phyloP scores from a whole-genome alignment of 2,888 invertebrate species.

The Pinctada fucata region DNA sequence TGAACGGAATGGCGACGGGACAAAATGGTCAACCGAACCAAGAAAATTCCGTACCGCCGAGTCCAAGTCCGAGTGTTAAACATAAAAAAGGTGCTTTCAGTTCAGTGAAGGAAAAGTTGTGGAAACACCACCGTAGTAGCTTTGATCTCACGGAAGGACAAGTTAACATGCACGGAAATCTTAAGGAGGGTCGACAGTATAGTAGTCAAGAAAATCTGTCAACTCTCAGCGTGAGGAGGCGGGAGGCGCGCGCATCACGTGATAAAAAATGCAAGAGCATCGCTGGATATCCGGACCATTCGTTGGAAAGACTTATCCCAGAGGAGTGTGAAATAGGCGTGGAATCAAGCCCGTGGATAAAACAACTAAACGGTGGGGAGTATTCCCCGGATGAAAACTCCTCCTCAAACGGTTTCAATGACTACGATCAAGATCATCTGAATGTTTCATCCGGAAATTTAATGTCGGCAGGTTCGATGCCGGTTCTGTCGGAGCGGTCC shows the following conservation, averaged over 20 bases:
- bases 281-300: slow-evolving; percentile 41
- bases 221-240: slow-evolving; percentile 33
- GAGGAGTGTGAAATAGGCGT: slow-evolving; percentile 33
- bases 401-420: neutral
- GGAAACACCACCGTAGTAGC: slow-evolving; percentile 64
- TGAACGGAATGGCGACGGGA: slow-evolving; percentile 55
- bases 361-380: neutral
- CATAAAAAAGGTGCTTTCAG: slow-evolving; percentile 54
- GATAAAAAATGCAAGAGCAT: slow-evolving; percentile 44
- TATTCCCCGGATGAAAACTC: neutral
- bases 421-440: slow-evolving; percentile 9
- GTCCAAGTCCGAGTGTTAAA: slow-evolving; percentile 42
- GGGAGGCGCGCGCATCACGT: slow-evolving; percentile 29
- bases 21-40: slow-evolving; percentile 40
- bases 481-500: slow-evolving; percentile 46
- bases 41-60: slow-evolving; percentile 19
- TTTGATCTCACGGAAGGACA: slow-evolving; percentile 62
- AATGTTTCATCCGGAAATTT: slow-evolving; percentile 38
- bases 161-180: slow-evolving; percentile 48
- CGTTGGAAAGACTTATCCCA: slow-evolving; percentile 34
- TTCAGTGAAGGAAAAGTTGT: slow-evolving; percentile 60
- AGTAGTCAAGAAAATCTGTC: slow-evolving; percentile 67
- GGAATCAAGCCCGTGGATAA: slow-evolving; percentile 1
- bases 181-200: slow-evolving; percentile 52
- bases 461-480: slow-evolving; percentile 58